These are phyloP conservation scores for Eristalinus aeneus DNA, from an alignment of 2,888 invertebrate genomes.

Conservation along the genomic window DNA sequence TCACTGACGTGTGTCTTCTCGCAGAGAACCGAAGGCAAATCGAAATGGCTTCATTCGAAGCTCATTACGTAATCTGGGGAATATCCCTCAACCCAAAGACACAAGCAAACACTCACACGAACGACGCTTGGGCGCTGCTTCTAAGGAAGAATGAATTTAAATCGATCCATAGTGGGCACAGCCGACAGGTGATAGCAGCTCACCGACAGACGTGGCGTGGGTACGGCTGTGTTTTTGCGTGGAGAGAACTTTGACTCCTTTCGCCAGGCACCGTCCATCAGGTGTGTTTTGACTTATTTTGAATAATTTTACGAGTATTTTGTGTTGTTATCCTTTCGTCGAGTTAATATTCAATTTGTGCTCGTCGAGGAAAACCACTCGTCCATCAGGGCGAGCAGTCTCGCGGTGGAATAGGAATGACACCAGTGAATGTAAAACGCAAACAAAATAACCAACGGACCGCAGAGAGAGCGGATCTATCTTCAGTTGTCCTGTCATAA, in stretches of 20 bases:
- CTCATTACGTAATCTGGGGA: slow-evolving; percentile 35
- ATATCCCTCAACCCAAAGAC: slow-evolving; percentile 23
- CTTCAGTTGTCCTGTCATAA: slow-evolving; percentile 68
- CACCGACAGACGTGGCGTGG: neutral
- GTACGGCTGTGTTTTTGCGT: slow-evolving; percentile 51
- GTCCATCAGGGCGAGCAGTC: neutral
- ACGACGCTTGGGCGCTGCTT: neutral
- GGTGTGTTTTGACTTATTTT: slow-evolving; percentile 70
- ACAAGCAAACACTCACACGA: slow-evolving; percentile 3
- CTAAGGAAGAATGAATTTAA: slow-evolving; percentile 61
- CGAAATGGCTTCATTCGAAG: slow-evolving; percentile 19
- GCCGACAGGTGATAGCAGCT: slow-evolving; percentile 52
- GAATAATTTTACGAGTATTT: slow-evolving; percentile 68
- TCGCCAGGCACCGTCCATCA: slow-evolving; percentile 58
- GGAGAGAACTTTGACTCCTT: slow-evolving; percentile 65
- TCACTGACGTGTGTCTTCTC: neutral
- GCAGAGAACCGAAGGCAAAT: neutral
- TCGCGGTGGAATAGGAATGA: slow-evolving; percentile 5
- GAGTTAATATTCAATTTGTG: slow-evolving; percentile 69
- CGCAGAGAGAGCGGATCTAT: slow-evolving; percentile 67
- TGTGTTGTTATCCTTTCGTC: slow-evolving; percentile 63
- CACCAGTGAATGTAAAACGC: slow-evolving; percentile 59
- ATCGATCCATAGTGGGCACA: slow-evolving; percentile 50
- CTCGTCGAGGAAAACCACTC: slow-evolving; percentile 18
- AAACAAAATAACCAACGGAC: slow-evolving; percentile 68